Evolutionary conservation across 2,888 invertebrate genomes (phyloP).

Genomic region (Frankliniella fusca): DNA sequence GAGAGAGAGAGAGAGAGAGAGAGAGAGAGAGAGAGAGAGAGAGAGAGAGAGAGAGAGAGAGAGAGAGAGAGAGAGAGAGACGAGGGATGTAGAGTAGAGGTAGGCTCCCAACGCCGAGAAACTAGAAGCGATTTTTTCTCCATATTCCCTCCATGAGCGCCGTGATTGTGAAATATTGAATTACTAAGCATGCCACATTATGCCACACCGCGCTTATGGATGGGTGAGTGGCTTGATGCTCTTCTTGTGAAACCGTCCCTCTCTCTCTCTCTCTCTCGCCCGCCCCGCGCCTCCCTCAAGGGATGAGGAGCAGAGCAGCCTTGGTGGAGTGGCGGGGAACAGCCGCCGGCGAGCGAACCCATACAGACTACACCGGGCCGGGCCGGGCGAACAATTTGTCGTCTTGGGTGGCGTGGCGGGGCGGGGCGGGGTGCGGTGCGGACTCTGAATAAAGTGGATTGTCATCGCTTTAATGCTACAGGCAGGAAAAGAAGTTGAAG

Average conservation of each 20-base stretch:
- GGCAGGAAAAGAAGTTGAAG: background rate
- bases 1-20: background rate
- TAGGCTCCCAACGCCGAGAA: too few relatives aligned
- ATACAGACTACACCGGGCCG: background rate
- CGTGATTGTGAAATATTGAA: too few relatives aligned
- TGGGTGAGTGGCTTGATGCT: too few relatives aligned
- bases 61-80: conserved; percentile 1
- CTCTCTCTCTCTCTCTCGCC: background rate
- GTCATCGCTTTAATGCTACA: conserved; percentile 10
- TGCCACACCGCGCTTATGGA: too few relatives aligned
- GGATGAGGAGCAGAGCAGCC: background rate
- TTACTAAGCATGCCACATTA: too few relatives aligned
- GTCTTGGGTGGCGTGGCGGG: background rate
- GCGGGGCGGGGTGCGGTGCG: background rate
- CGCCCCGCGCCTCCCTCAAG: background rate
- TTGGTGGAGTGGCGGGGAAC: background rate
- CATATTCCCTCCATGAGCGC: too few relatives aligned
- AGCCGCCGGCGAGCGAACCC: background rate
- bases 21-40: conserved; percentile 1
- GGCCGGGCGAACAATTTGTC: background rate
- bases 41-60: background rate
- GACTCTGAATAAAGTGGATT: background rate
- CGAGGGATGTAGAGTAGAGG: background rate
- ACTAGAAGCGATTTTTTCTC: too few relatives aligned
- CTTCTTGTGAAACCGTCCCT: background rate